Evolutionary conservation across 1,140 invertebrate species (phyloP).

Genomic region (Brachionus koreanus): DNA sequence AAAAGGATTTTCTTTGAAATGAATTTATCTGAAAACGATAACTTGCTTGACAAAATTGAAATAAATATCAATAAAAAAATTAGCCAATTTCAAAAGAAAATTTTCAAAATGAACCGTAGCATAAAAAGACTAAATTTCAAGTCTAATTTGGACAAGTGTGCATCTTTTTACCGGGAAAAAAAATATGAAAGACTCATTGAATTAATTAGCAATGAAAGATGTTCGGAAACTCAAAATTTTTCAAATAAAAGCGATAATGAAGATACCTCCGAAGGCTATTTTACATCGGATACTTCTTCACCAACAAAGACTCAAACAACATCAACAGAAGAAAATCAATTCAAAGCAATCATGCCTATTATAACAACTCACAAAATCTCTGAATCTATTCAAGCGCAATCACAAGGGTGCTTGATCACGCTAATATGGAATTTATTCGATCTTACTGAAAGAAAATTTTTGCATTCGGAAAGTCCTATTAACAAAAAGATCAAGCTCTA

Average conservation of each 20-base stretch:
- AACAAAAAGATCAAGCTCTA: background rate
- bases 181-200: background rate
- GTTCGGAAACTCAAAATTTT: background rate
- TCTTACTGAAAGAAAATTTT: background rate
- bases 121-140: background rate
- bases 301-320: background rate
- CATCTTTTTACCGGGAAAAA: background rate
- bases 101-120: background rate
- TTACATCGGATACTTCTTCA: background rate
- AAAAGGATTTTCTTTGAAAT: background rate
- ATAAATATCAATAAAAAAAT: background rate
- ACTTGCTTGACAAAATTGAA: background rate
- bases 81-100: background rate
- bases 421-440: constrained; percentile 28
- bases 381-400: background rate
- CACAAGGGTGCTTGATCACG: background rate
- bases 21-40: background rate
- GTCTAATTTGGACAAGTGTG: background rate
- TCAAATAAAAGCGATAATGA: background rate
- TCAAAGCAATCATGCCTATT: background rate
- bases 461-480: background rate
- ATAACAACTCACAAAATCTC: background rate
- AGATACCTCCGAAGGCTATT: background rate
- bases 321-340: background rate
- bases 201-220: background rate